A percentile compares a stretch with the other conserved stretches of the same genome.
Evolutionary conservation across 2,797 vertebrate genomes (phyloP).

Genomic region (Avahi laniger): DNA sequence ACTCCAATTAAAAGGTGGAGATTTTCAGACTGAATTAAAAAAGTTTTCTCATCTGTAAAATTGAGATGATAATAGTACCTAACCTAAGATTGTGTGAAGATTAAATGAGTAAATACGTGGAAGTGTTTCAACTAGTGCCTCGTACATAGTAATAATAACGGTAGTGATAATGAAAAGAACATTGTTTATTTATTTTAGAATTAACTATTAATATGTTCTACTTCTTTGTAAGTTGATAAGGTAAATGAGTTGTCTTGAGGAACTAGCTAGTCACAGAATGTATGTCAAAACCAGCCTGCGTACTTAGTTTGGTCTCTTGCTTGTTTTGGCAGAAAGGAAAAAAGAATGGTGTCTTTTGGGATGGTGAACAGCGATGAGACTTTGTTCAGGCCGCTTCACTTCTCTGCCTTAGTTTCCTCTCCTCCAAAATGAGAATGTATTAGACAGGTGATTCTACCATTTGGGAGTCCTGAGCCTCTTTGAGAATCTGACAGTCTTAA

Average conservation of each 20-base stretch:
- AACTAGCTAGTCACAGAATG: neutral
- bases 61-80: neutral
- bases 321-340: neutral
- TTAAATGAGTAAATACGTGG: neutral
- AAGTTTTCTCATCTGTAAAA: constrained; percentile 22
- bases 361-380: neutral
- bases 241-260: neutral
- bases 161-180: neutral
- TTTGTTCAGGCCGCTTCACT: neutral
- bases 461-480: neutral
- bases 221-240: neutral
- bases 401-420: neutral
- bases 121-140: neutral
- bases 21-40: neutral
- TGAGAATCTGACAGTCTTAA: neutral
- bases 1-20: neutral
- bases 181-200: neutral
- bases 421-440: neutral
- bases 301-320: neutral
- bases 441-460: neutral
- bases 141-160: neutral
- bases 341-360: neutral
- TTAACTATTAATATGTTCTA: neutral
- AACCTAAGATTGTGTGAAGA: neutral
- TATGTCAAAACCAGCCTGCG: neutral